Conservation (phyloP, 2,797 vertebrate genomes). For the Merluccius polli region DNA sequence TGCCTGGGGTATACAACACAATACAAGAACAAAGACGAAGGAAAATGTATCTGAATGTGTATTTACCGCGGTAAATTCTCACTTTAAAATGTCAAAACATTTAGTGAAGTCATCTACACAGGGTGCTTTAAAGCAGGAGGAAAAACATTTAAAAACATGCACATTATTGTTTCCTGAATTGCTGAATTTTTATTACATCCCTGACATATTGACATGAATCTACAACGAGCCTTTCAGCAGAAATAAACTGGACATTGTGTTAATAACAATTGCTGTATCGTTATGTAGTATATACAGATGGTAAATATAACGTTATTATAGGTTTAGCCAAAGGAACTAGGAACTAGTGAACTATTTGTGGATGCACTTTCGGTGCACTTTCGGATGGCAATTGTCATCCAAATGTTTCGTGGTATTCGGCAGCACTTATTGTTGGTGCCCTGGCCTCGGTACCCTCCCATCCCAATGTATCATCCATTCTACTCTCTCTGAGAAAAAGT, state of each 20-base stretch:
- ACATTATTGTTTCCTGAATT: not conserved
- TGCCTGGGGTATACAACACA: no score
- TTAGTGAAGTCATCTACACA: not conserved
- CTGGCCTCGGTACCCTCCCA: slow-evolving; percentile 18
- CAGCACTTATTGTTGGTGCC: not conserved
- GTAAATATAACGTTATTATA: no score
- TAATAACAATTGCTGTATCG: no score
- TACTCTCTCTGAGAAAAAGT: slow-evolving; percentile 30
- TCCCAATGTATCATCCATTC: slow-evolving; percentile 32
- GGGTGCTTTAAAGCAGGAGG: not conserved
- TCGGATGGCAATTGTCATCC: no score
- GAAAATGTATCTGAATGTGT: not conserved
- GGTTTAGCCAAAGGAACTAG: no score
- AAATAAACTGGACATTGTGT: not conserved
- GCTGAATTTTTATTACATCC: not conserved
- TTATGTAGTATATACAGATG: no score
- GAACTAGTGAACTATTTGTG: no score
- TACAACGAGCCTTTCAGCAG: not conserved
- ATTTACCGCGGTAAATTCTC: not conserved
- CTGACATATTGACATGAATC: not conserved
- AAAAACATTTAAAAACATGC: no score
- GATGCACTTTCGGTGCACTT: no score
- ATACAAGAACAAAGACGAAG: not conserved
- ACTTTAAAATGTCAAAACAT: not conserved
- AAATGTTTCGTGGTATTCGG: not conserved